Conservation (phyloP, 1,140 invertebrate genomes). For the Rhizoglyphus robini region DNA sequence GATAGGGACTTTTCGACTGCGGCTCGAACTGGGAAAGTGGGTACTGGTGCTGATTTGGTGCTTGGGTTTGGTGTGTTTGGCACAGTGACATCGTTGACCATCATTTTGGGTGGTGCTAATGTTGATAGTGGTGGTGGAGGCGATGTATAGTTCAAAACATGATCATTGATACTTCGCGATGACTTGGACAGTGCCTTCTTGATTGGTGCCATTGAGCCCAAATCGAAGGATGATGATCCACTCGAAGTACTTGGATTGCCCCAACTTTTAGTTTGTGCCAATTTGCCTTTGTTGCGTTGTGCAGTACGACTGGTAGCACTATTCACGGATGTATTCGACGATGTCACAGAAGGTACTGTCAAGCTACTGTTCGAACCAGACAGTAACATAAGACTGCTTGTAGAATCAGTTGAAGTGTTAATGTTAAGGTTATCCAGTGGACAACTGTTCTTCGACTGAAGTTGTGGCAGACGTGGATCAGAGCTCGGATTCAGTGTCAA, state of each 20-base stretch:
- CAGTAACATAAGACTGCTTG: neutral
- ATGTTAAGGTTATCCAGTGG: neutral
- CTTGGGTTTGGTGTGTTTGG: neutral
- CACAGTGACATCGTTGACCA: neutral
- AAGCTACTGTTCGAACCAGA: neutral
- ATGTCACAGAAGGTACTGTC: neutral
- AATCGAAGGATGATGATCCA: neutral
- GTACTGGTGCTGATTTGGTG: neutral
- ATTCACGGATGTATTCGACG: neutral
- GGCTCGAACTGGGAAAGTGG: too few species aligned
- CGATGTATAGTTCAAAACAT: neutral
- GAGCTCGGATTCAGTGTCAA: constrained; percentile 60
- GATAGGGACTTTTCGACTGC: too few species aligned
- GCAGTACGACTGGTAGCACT: too few species aligned
- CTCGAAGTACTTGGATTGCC: neutral
- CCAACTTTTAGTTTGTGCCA: neutral
- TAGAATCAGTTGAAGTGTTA: neutral
- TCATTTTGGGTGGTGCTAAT: neutral
- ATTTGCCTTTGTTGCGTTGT: neutral
- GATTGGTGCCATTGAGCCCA: neutral
- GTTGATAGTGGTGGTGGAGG: neutral
- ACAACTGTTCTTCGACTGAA: neutral
- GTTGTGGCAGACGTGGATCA: constrained; percentile 51
- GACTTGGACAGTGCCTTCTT: neutral
- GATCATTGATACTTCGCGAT: neutral